A percentile compares a stretch with the other conserved stretches of the same genome.
phyloP scores from a whole-genome alignment of 2,113 vertebrate genomes.

The Tenrec ecaudatus region DNA sequence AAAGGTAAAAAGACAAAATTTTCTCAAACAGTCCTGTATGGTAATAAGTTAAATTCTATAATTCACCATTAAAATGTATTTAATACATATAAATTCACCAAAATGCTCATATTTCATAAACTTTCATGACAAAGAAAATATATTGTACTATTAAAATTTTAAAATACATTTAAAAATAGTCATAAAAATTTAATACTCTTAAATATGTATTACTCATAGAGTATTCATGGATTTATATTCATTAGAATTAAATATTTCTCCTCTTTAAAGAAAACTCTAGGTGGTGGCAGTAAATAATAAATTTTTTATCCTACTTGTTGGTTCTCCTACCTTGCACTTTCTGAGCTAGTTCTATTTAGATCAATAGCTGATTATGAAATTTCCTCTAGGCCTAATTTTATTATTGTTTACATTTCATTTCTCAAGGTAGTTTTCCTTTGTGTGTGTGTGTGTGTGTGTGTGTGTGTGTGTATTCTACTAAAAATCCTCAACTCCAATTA shows the following conservation, averaged over 20 bases:
- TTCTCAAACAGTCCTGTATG: not conserved
- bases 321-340: not conserved
- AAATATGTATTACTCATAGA: slow-evolving; percentile 25
- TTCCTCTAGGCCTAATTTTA: not conserved
- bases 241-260: not conserved
- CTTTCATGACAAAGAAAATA: not conserved
- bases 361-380: not conserved
- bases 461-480: no score
- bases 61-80: not conserved
- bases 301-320: not conserved
- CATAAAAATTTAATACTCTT: not conserved
- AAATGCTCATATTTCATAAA: slow-evolving; percentile 8
- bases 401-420: slow-evolving; percentile 3
- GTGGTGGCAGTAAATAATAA: not conserved
- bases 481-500: not conserved
- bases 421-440: not conserved
- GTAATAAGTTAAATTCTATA: not conserved
- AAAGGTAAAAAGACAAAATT: not conserved
- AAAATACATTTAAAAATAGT: slow-evolving; percentile 20
- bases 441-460: no score
- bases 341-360: not conserved
- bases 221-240: not conserved
- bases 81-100: slow-evolving; percentile 26
- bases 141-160: not conserved
- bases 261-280: not conserved